phyloP scores from a whole-genome alignment of 2,113 vertebrate genomes.

The Semicossyphus pulcher region DNA sequence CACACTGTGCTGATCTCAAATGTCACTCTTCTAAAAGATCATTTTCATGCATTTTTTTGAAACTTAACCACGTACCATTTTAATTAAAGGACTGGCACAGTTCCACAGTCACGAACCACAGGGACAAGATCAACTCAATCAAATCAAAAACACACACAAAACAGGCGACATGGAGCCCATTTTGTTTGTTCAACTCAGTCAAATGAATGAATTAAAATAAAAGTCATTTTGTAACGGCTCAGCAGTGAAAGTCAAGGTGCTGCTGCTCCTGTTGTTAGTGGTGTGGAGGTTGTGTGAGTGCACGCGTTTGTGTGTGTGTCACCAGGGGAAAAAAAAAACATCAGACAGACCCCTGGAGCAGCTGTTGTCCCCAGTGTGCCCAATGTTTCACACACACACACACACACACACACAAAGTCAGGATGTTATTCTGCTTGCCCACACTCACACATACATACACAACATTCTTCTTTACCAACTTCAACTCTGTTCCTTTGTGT shows the following conservation, averaged over 20 bases:
- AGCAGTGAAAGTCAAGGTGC: slow-evolving; percentile 32
- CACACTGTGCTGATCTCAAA: slow-evolving; percentile 38
- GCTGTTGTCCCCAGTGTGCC: slow-evolving; percentile 59
- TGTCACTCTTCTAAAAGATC: slow-evolving; percentile 40
- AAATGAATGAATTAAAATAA: slow-evolving; percentile 35
- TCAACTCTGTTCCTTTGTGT: slow-evolving; percentile 9
- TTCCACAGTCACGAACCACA: slow-evolving; percentile 22
- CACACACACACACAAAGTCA: slow-evolving; percentile 4
- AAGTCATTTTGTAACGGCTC: slow-evolving; percentile 29
- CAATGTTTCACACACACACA: slow-evolving; percentile 20
- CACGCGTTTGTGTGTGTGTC: slow-evolving; percentile 1
- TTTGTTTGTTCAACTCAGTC: slow-evolving; percentile 30
- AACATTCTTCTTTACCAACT: slow-evolving; percentile 4
- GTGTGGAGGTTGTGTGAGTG: slow-evolving; percentile 10
- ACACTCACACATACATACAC: neutral
- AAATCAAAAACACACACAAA: slow-evolving; percentile 20
- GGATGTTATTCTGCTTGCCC: slow-evolving; percentile 21
- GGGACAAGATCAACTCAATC: slow-evolving; percentile 36
- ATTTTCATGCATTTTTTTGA: slow-evolving; percentile 52
- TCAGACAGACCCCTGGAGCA: slow-evolving; percentile 70
- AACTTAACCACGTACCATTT: slow-evolving; percentile 23
- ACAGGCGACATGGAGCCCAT: slow-evolving; percentile 6
- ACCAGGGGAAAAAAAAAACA: slow-evolving; percentile 28
- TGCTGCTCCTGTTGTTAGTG: slow-evolving; percentile 31
- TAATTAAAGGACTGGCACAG: slow-evolving; percentile 50